Evolutionary conservation across 2,797 vertebrate species (phyloP).

Genomic region (Myiotriccus ornatus): DNA sequence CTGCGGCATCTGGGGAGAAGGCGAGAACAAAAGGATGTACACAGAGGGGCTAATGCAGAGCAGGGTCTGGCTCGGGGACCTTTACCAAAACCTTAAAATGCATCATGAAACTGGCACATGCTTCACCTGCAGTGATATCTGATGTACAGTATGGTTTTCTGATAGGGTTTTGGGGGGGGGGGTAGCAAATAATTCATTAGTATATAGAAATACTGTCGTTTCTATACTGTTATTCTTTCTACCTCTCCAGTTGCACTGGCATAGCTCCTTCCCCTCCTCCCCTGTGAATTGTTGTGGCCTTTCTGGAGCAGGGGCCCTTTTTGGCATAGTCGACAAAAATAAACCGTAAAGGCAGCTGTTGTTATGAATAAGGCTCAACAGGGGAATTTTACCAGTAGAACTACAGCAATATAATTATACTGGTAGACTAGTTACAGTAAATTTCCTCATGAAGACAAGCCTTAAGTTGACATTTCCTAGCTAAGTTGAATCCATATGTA

Average conservation of each 20-base stretch:
- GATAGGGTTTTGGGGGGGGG: background rate
- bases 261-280: constrained; percentile 9
- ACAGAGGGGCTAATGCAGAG: background rate
- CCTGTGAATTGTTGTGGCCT: constrained; percentile 44
- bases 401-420: constrained; percentile 54
- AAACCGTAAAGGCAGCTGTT: constrained; percentile 57
- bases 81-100: background rate
- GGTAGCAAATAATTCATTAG: background rate
- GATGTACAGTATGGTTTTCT: background rate
- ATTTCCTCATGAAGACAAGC: constrained; percentile 58
- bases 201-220: background rate
- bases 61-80: background rate
- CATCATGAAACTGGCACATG: background rate
- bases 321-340: constrained; percentile 34
- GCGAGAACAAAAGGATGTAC: background rate
- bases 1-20: background rate
- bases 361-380: constrained; percentile 53
- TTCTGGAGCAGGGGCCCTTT: constrained; percentile 56
- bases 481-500: constrained; percentile 65
- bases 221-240: background rate
- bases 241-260: background rate
- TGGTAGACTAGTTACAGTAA: constrained; percentile 52
- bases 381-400: constrained; percentile 57
- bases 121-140: background rate
- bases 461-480: constrained; percentile 65